Evolutionary conservation across 1,140 invertebrate species (phyloP).

Genomic region (Centruroides vittatus): DNA sequence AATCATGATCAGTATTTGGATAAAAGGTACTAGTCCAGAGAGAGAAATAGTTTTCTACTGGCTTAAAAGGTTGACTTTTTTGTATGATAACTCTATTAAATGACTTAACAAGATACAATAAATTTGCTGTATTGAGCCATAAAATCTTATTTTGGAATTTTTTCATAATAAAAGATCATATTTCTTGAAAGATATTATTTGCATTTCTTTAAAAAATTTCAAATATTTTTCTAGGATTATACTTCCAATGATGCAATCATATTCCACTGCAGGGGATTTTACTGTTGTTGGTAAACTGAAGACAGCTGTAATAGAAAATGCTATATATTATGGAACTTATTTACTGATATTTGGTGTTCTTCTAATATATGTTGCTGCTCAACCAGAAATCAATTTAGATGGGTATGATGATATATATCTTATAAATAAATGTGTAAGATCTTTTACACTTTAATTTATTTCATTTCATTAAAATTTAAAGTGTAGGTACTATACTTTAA

Average conservation of each 20-base stretch:
- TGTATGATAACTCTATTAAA: too few relatives aligned
- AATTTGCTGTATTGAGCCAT: too few relatives aligned
- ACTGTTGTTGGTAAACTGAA: constrained; percentile 86
- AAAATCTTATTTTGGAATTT: too few relatives aligned
- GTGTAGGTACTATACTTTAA: background rate
- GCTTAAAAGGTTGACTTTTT: too few relatives aligned
- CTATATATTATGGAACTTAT: constrained; percentile 96
- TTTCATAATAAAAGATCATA: too few relatives aligned
- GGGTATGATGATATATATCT: constrained; percentile 40
- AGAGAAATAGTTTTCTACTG: too few relatives aligned
- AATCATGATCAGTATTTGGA: too few relatives aligned
- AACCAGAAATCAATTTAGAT: constrained; percentile 76
- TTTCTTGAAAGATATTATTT: too few relatives aligned
- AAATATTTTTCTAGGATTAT: constrained; percentile 50
- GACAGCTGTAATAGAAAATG: constrained; percentile 89
- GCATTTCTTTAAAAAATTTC: too few relatives aligned
- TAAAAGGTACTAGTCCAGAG: too few relatives aligned
- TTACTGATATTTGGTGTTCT: constrained; percentile 86
- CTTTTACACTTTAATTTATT: background rate
- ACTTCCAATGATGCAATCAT: constrained; percentile 97
- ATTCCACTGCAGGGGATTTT: constrained; percentile 96
- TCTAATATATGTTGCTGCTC: constrained; percentile 84
- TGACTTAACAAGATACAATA: too few relatives aligned
- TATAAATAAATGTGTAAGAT: background rate
- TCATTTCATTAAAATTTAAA: background rate